Base-by-base conservation (phyloP, 2,888 invertebrate species). In the Agrilus biguttatus region DNA sequence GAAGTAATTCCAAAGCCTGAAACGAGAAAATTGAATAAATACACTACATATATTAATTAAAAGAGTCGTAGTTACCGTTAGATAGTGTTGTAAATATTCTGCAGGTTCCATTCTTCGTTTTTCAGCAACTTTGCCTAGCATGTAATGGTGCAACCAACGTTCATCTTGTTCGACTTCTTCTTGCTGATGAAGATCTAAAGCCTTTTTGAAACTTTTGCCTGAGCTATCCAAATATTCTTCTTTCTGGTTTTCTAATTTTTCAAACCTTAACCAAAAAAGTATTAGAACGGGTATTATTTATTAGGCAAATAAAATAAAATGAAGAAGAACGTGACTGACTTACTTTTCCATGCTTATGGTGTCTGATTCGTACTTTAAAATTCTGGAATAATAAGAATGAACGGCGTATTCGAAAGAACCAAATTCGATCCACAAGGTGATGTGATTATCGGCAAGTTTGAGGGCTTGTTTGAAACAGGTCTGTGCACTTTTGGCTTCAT, bases 121-220 rank as follows among this genome's bases (percentile, higher is more conserved):
- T 63, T 95, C 93, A 0, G 84, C 78, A 41, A 93, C 83, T 74
- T 96, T 96, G 0, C 91, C 95, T n/a, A 95, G 69, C 85, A 95
- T 91, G 59, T 93, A 95, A 62, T 89, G 87, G 57, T 87, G 82
- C 33, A 93, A 69, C 95, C 95, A 96, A 44, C 83, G 75, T 58
- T 95, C 93, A 59, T 92, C 91, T 0, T 71, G 65, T 37, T 70
- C 70, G 48, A 73, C 73, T 42, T 76, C 76, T 35, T 70, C 69
- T 1, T 70, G 63, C 49, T 75, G 72, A 42, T 77, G 72, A 50
- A 80, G 72, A 42, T 74, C 71, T 44, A 80, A 73, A 2, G 82
- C 81, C 28, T 76, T 73, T 28, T 72, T 73, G 57, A 92, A 93
- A 66, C 90, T 89, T 53, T 79, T 75, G 37, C 78, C 74, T 0